Conservation (phyloP, 2,888 invertebrate genomes). For the Sphinx pinastri region DNA sequence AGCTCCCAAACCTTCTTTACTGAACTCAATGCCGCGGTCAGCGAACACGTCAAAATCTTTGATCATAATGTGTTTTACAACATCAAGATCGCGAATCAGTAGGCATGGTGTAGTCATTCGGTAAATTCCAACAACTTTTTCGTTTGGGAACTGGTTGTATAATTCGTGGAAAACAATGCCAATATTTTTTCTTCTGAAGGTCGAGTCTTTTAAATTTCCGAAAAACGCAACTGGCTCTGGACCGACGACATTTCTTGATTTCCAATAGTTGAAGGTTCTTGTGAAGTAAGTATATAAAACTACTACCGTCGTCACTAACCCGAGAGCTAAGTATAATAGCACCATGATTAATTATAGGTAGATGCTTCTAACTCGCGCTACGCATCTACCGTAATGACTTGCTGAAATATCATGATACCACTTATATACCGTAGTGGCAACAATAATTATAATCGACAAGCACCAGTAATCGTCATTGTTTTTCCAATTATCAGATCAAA, state of each 20-base stretch:
- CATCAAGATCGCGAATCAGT: conserved; percentile 58
- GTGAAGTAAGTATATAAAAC: conserved; percentile 52
- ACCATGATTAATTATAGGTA: conserved; percentile 10
- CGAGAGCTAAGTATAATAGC: conserved; percentile 31
- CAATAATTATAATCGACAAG: too few species aligned
- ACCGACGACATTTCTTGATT: conserved; percentile 47
- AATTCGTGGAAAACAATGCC: conserved; percentile 46
- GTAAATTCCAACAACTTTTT: conserved; percentile 61
- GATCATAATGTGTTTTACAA: conserved; percentile 59
- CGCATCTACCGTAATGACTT: not conserved
- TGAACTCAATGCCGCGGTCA: conserved; percentile 57
- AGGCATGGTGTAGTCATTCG: conserved; percentile 55
- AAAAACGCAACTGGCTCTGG: conserved; percentile 53
- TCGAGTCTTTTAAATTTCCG: conserved; percentile 53
- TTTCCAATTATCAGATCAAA: too few species aligned
- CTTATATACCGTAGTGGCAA: conserved; percentile 2
- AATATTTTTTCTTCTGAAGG: conserved; percentile 42
- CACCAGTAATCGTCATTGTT: too few species aligned
- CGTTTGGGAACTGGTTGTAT: conserved; percentile 53
- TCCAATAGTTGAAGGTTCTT: conserved; percentile 60
- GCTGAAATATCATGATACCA: not conserved
- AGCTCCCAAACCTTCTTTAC: conserved; percentile 51
- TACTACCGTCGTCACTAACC: conserved; percentile 32
- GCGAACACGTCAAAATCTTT: conserved; percentile 60
- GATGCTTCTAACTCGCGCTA: not conserved